Conservation (phyloP, 2,797 vertebrate genomes). For the Dendrocincla tyrannina region DNA sequence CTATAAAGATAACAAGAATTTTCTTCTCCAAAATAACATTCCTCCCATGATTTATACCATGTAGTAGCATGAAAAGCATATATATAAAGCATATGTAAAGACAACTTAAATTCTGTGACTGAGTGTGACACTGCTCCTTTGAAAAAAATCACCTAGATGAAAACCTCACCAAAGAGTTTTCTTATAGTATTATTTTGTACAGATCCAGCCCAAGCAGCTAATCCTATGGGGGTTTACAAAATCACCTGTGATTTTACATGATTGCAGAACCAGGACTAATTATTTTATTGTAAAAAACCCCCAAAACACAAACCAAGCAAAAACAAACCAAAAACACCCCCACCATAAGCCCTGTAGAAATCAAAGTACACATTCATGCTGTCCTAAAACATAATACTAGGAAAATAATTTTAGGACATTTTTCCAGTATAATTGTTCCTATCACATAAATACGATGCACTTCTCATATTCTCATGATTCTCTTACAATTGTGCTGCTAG, state of each 20-base stretch:
- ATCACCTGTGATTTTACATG: background rate
- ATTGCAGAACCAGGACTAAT: background rate
- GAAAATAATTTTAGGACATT: background rate
- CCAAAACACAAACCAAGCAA: too few species aligned
- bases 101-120: background rate
- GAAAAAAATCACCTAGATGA: background rate
- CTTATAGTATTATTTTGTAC: background rate
- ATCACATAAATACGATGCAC: background rate
- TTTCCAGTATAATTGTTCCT: background rate
- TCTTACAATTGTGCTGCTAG: background rate
- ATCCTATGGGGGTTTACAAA: background rate
- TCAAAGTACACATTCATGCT: background rate
- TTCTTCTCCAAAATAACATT: background rate
- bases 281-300: background rate
- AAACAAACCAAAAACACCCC: accelerated
- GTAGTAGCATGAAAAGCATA: background rate
- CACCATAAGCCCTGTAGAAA: background rate
- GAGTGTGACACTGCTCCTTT: background rate
- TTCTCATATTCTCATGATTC: background rate
- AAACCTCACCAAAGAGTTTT: background rate
- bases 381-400: background rate
- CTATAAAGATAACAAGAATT: background rate
- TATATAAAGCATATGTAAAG: background rate
- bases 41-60: background rate
- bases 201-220: background rate